Evolutionary conservation across 2,113 vertebrate species (phyloP), one percentile per base, ranked within the genome.

Genomic region (Rhinogobius similis): DNA sequence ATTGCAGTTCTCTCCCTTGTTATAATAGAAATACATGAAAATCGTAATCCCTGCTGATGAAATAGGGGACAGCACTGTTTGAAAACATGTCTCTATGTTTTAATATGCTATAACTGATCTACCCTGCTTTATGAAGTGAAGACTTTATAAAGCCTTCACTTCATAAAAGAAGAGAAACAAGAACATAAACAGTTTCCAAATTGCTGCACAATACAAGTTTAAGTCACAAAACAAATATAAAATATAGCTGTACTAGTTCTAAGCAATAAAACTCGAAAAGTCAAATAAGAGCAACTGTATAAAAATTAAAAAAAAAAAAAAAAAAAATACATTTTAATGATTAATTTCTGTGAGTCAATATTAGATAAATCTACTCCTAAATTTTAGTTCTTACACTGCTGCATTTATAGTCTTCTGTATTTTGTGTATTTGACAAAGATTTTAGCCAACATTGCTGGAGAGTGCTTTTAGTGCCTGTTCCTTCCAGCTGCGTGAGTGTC

Each of bases 1-100:
- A 76, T 77, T 66, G 59, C 43, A 77, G 24, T 56, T 44, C 43
- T 72, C 56, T 62, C 72, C 44, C 77, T 85, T 82, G 81, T 81
- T 72, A 18, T 70, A 65, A 67, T 39, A 18, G 61, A 26, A 58
- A 64, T 36, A 39, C 29, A 71, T 53, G 63, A 62, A 71, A 65
- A 58, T 68, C 24, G 11, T 1, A 11, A 56, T 68, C 66, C 43
- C 71, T 77, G 18, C 72, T 77, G 84, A 89, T 90, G 67, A 82
- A n/a, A n/a, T n/a, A 82, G 78, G 82, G 83, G 77, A 83, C 70
- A 61, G 63, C 52, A 62, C 71, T 73, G 24, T 65, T 46, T 78
- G n/a, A 88, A 85, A 86, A 88, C 75, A 62, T 68, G 46, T 26
- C 10, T 27, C 1, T 62, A 50, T 44, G 77, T 69, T n/a, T n/a